These are phyloP conservation scores for Dasyprocta punctata DNA, from an alignment of 2,113 vertebrate species.

Conservation along the genomic window DNA sequence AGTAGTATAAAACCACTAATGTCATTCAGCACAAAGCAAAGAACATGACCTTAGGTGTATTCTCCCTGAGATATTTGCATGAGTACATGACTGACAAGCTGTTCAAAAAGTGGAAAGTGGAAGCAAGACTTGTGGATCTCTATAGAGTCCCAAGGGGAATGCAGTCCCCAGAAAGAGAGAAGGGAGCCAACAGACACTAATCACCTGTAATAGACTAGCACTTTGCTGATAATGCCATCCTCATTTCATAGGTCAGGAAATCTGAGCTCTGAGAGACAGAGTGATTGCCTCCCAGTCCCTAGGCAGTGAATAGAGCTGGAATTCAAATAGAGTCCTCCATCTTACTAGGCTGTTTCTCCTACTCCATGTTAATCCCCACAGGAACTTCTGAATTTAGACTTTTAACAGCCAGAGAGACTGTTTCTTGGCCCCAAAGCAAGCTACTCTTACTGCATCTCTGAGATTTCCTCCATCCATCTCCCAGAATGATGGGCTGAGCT, in stretches of 20 bases:
- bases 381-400: slow-evolving; percentile 72
- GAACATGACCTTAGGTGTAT: not conserved
- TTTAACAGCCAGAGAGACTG: slow-evolving; percentile 59
- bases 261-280: not conserved
- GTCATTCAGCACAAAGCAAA: not conserved
- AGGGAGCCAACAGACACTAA: not conserved
- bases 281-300: slow-evolving; percentile 41
- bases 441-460: slow-evolving; percentile 51
- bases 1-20: not conserved
- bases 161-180: not conserved
- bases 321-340: slow-evolving; percentile 53
- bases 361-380: not conserved
- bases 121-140: not conserved
- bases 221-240: not conserved
- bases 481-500: slow-evolving; percentile 55
- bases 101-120: not conserved
- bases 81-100: not conserved
- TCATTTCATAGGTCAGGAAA: slow-evolving; percentile 12
- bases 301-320: not conserved
- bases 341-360: not conserved
- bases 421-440: slow-evolving; percentile 65
- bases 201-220: not conserved
- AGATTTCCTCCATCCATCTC: slow-evolving; percentile 58
- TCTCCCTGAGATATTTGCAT: not conserved
- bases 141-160: not conserved